These are phyloP conservation scores for Anabas testudineus DNA, from an alignment of 2,797 vertebrate species.

Conservation along the genomic window DNA sequence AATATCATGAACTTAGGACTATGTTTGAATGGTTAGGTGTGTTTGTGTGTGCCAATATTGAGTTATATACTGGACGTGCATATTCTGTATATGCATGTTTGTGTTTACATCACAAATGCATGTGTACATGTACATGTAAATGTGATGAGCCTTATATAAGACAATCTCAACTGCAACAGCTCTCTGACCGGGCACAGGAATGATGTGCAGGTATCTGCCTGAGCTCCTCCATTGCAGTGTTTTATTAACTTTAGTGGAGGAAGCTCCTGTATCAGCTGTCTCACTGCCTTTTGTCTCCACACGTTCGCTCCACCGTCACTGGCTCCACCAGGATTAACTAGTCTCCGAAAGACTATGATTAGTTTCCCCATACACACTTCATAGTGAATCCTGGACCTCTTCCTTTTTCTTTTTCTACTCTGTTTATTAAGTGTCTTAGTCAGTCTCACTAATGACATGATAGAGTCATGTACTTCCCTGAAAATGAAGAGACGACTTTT, in stretches of 20 bases:
- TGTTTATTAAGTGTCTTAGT: conserved; percentile 10
- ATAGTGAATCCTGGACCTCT: conserved; percentile 35
- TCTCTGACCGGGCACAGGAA: conserved; percentile 62
- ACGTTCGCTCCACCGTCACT: conserved; percentile 34
- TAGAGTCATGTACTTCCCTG: conserved; percentile 15
- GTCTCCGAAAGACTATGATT: conserved; percentile 56
- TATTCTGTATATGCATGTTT: conserved; percentile 38
- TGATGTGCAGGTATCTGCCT: conserved; percentile 56
- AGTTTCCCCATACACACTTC: conserved; percentile 40
- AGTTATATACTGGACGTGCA: conserved; percentile 9
- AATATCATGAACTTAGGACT: conserved; percentile 40
- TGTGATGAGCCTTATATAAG: conserved; percentile 62
- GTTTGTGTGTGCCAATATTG: conserved; percentile 38
- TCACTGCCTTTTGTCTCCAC: conserved; percentile 80
- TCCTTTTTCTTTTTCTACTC: conserved; percentile 15
- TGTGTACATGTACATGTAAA: conserved; percentile 55
- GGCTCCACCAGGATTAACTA: conserved; percentile 53
- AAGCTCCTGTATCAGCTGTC: conserved; percentile 74
- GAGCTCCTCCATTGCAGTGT: conserved; percentile 50
- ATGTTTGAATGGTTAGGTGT: conserved; percentile 42
- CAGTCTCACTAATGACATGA: conserved; percentile 10
- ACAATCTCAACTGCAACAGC: conserved; percentile 76
- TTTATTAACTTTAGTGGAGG: conserved; percentile 37
- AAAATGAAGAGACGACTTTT: conserved; percentile 24
- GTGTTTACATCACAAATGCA: conserved; percentile 38